phyloP scores from a whole-genome alignment of 2,888 invertebrate genomes.

The Polymixis flavicincta region DNA sequence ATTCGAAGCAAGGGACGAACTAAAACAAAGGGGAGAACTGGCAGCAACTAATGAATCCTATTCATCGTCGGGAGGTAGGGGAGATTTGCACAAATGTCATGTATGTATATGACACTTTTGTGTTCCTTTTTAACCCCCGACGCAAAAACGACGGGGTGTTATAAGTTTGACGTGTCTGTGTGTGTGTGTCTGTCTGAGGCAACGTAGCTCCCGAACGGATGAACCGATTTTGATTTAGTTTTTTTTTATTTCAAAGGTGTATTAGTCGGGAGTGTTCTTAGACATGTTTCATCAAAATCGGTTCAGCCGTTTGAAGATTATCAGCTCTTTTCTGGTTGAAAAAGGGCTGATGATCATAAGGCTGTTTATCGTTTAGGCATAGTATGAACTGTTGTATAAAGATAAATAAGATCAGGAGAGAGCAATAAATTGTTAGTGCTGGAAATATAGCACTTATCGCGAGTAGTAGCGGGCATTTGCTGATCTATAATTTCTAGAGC shows the following conservation, averaged over 20 bases:
- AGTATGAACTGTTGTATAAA: neutral
- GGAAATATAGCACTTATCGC: constrained; percentile 4
- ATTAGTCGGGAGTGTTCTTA: no score
- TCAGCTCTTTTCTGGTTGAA: no score
- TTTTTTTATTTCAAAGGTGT: no score
- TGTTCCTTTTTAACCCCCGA: constrained; percentile 38
- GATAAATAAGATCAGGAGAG: neutral
- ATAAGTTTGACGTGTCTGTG: no score
- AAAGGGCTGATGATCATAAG: constrained; percentile 17
- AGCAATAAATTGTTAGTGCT: constrained; percentile 3
- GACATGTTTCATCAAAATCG: no score
- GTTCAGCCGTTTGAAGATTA: no score
- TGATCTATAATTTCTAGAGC: neutral
- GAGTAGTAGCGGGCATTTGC: neutral
- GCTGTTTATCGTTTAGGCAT: constrained; percentile 17
- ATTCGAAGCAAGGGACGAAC: constrained; percentile 40
- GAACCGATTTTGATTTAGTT: no score
- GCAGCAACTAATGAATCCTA: constrained; percentile 68
- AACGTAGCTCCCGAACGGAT: no score
- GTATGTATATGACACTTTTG: constrained; percentile 2
- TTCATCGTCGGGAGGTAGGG: constrained; percentile 58
- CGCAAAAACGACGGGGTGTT: no score
- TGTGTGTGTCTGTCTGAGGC: no score
- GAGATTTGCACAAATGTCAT: constrained; percentile 36
- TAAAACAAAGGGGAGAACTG: constrained; percentile 64